phyloP scores from a whole-genome alignment of 2,113 vertebrate species.

The Candoia aspera region DNA sequence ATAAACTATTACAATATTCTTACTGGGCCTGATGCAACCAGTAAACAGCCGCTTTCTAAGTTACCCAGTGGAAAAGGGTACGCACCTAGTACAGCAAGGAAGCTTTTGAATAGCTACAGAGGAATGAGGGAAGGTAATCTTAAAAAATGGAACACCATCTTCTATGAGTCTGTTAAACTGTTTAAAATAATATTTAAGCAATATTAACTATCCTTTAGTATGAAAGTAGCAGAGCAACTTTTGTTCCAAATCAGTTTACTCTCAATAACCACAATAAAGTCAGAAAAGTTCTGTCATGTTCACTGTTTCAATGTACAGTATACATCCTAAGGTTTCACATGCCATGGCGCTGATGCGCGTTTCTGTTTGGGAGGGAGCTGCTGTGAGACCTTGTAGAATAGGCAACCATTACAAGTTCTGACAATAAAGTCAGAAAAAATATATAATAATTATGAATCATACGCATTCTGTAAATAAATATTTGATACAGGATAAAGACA shows the following conservation, averaged over 20 bases:
- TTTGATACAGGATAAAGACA: background rate
- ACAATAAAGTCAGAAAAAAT: background rate
- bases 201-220: background rate
- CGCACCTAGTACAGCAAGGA: background rate
- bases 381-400: too few relatives aligned
- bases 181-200: background rate
- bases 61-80: background rate
- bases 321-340: too few relatives aligned
- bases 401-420: too few relatives aligned
- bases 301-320: too few relatives aligned
- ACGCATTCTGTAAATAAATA: background rate
- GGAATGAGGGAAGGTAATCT: background rate
- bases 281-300: too few relatives aligned
- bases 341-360: too few relatives aligned
- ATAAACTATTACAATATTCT: constrained; percentile 32
- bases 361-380: too few relatives aligned
- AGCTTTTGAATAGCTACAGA: background rate
- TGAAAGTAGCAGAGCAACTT: background rate
- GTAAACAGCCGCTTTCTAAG: background rate
- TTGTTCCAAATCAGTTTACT: background rate
- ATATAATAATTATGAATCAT: background rate
- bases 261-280: background rate
- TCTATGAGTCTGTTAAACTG: background rate
- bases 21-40: constrained; percentile 31
- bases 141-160: background rate